Evolutionary conservation across 2,888 invertebrate species (phyloP), one percentile per base, ranked within the genome.

Genomic region (Noctua fimbriata): DNA sequence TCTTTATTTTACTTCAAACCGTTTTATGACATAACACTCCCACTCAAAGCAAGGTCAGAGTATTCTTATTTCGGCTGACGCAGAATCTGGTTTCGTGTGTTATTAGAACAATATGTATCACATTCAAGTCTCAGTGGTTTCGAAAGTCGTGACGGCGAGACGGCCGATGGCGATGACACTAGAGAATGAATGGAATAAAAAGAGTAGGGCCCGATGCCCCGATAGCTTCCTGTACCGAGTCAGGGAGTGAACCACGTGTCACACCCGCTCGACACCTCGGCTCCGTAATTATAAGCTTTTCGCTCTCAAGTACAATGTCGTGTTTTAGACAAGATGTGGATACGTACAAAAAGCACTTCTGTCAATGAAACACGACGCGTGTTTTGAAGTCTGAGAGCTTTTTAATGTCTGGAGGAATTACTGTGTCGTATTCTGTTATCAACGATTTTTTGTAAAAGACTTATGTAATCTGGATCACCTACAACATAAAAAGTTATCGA

Each of bases 141-240:
- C 85, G 85, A 89, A 88, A 89, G 89, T 89, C 86, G 87, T 87
- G 85, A 85, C 86, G 87, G 82, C 85, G 87, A 81, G 87, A 89
- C 90, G 93, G 92, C 89, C 82, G 82, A 49, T 93, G 94, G 93
- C 93, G 75, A 81, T 93, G 94, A 93, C 93, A 93, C 91, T 92
- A 92, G 91, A 91, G 92, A 92, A 92, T 91, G 91, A 92, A 92
- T 92, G 90, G 89, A 93, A 94, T 90, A 94, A 93, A 95, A 94
- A 93, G 91, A 93, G 89, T 89, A 86, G 81, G 88, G 88, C 75
- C 32, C 79, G 79, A 55, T 79, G 71, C 18, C 84, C 89, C 85
- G 90, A 93, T 94, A 91, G 93, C 94, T 95, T 95, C 95, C 95
- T 95, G 95, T 91, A 90, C 89, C 80, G 69, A 79, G 80, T 49